phyloP scores from a whole-genome alignment of 2,113 vertebrate genomes.

The Motacilla alba region DNA sequence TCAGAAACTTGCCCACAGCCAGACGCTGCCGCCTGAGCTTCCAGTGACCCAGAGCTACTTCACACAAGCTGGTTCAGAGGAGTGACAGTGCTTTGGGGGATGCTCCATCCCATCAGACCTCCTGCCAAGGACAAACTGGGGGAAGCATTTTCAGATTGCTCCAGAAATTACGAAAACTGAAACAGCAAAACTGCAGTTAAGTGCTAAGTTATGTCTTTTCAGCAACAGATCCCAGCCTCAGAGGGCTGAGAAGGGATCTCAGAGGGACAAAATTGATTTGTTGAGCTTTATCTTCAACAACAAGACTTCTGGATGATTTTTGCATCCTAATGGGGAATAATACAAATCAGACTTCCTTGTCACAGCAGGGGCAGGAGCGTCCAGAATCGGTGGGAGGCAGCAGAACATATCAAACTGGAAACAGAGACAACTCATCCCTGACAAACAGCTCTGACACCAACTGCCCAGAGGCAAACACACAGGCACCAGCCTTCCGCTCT shows the following conservation, averaged over 20 bases:
- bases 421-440: background rate
- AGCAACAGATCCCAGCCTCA: background rate
- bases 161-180: background rate
- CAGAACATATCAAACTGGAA: fast-evolving
- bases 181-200: background rate
- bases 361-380: fast-evolving
- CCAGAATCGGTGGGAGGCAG: background rate
- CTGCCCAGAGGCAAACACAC: background rate
- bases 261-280: fast-evolving
- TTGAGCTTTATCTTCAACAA: background rate
- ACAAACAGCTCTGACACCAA: background rate
- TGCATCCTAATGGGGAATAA: background rate
- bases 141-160: background rate
- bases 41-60: fast-evolving
- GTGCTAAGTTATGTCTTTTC: background rate
- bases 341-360: background rate
- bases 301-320: background rate
- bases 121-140: background rate
- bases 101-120: fast-evolving
- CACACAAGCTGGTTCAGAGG: fast-evolving
- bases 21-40: background rate
- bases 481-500: fast-evolving
- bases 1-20: background rate
- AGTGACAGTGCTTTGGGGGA: fast-evolving
- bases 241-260: fast-evolving